Evolutionary conservation across 2,888 invertebrate species (phyloP).

Genomic region (Hypolimnas misippus): DNA sequence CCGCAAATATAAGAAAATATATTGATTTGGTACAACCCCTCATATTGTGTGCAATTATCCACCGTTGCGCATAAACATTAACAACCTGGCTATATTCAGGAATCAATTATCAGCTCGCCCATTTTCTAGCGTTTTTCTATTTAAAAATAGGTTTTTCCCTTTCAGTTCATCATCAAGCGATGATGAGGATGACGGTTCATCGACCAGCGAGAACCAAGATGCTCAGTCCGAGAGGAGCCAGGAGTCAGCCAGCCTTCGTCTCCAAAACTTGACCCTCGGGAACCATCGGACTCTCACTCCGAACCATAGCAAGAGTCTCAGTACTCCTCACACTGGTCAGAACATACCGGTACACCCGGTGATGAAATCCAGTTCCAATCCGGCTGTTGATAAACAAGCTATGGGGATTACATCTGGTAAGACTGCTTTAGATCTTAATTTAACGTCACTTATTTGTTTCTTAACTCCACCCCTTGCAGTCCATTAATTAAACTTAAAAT

Average conservation of each 20-base stretch:
- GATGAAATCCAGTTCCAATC: conserved; percentile 79
- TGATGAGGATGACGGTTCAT: conserved; percentile 84
- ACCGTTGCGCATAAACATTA: too few species aligned
- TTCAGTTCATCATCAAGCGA: conserved; percentile 89
- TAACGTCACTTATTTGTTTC: not conserved
- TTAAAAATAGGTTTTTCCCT: conserved; percentile 43
- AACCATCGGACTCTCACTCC: conserved; percentile 64
- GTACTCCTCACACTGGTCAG: conserved; percentile 74
- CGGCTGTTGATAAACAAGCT: conserved; percentile 79
- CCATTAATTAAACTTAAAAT: not conserved
- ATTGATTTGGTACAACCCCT: too few species aligned
- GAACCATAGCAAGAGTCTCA: conserved; percentile 73
- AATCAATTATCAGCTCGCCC: not conserved
- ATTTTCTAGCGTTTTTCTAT: too few species aligned
- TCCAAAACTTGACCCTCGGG: conserved; percentile 54
- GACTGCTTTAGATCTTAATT: conserved; percentile 26
- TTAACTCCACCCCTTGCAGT: not conserved
- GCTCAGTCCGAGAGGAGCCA: conserved; percentile 71
- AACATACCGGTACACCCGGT: conserved; percentile 74
- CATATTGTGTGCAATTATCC: too few species aligned
- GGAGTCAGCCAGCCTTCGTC: conserved; percentile 62
- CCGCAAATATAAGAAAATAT: too few species aligned
- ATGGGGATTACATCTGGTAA: conserved; percentile 78
- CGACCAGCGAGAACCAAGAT: conserved; percentile 76
- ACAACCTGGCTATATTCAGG: too few species aligned